Base-by-base conservation (phyloP, 2,797 vertebrate species). In the Pteronotus mesoamericanus region DNA sequence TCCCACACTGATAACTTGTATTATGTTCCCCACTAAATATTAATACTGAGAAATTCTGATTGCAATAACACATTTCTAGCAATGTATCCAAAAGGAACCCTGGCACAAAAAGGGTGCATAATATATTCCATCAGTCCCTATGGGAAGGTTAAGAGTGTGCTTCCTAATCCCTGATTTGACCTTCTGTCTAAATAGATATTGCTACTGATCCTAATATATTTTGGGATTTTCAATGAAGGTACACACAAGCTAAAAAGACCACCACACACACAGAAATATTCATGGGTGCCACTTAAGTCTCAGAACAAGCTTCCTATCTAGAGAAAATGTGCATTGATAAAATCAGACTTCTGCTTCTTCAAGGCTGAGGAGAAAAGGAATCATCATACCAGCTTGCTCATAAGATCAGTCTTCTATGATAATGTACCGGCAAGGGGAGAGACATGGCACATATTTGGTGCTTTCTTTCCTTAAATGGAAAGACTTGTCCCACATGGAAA, bases 271-370 rank as follows among this genome's bases (percentile, higher is more conserved):
- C 5, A 95, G 85, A 89, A 89, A 95, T 82, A 71, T 18, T 86
- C 26, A 68, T 2, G 39, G 21, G 12, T 51, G 37, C 53, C 74
- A 34, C 84, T 84, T 68, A 82, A 22, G 77, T 53, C 72, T 84
- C 24, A 69, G 66, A 94, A 79, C 6, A 86, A 93, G 53, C 29
- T 95, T 89, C 57, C n/a, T n/a, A 12, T 64, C 34, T 44, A 95
- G 32, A 93, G 55, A 68, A 97, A 95, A 91, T 71, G 34, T 0
- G 14, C 29, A 44, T 11, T 82, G 93, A 97, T 92, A 92, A 91
- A 94, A 89, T 82, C 66, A 74, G n/a, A 89, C 88, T 94, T 94
- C 88, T 74, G 74, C 68, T 96, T 92, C 29, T 91, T 82, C 57
- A 46, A 89, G 64, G 61, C 0, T 37, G 57, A 86, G 51, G 87